Base-by-base conservation (phyloP, 2,888 invertebrate species). In the Erpobdella octoculata region DNA sequence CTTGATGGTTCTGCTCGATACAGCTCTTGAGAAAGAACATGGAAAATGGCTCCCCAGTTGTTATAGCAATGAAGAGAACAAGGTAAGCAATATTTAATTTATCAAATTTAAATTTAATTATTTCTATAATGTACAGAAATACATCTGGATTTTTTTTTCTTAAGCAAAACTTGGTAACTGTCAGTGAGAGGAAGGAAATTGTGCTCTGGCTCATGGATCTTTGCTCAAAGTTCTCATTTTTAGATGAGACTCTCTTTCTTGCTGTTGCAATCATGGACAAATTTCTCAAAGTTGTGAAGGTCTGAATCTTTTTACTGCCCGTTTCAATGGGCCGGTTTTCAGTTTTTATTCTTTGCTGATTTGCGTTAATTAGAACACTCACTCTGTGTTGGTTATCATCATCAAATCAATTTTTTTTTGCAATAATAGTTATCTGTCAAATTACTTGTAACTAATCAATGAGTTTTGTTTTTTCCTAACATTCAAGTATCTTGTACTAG, bases 211-310 rank as follows among this genome's bases (percentile, higher is more conserved):
- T 82, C 73, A 71, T 78, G 37, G 75, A 72, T 58, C 75, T 80
- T 37, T 79, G 78, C 73, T 65, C 75, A 12, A 76, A 78, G 68
- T 80, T 80, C 71, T 74, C 76, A 35, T 80, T 81, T 74, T 74
- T 77, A 36, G 79, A 79, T 35, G 82, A 82, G 75, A 82, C 82
- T 33, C 76, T 79, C 48, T 80, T 78, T 48, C 76, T 82, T 58
- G 76, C 78, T 71, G 77, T 80, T 68, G 75, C 77, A 66, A 75
- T 82, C 33, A 75, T 81, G 67, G 82, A 83, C 76, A 75, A 79
- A 70, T 80, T 83, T 71, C 78, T 82, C 28, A 76, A 75, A 53
- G 75, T 76, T 75, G 80, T 82, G 67, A 82, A 82, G 80, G 82
- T 82, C 74, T 74, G 73, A 61, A 8, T 37, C 33, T 35, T 33